These are phyloP conservation scores for Ispidina lecontei DNA, from an alignment of 2,797 vertebrate genomes.

Conservation along the genomic window DNA sequence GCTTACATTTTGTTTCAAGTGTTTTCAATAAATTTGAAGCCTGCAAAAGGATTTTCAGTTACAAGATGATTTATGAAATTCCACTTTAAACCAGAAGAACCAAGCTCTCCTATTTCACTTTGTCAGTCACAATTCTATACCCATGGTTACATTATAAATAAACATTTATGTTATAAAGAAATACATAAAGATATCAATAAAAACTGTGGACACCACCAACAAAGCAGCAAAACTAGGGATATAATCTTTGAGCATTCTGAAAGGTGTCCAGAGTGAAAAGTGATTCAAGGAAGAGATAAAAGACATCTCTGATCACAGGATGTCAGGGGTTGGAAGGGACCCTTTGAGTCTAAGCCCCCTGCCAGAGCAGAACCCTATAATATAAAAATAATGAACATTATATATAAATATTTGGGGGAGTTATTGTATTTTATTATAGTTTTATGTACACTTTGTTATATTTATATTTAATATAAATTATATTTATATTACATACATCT, in stretches of 20 bases:
- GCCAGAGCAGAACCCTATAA: no score
- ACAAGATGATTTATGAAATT: not conserved
- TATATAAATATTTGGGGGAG: no score
- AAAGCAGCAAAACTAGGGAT: not conserved
- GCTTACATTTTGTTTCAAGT: conserved; percentile 87
- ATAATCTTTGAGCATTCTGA: not conserved
- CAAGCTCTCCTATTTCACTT: not conserved
- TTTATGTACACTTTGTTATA: no score
- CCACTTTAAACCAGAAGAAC: not conserved
- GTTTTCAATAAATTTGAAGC: conserved; percentile 84
- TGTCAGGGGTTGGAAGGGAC: no score
- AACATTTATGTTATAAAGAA: no score
- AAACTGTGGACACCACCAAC: not conserved
- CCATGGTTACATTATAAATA: not conserved
- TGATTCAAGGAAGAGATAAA: not conserved
- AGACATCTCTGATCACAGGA: not conserved
- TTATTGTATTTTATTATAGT: no score
- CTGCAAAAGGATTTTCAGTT: conserved; percentile 57
- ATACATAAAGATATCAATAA: not conserved
- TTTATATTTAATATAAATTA: no score
- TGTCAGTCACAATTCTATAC: not conserved
- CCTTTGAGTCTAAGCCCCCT: no score
- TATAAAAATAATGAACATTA: no score
- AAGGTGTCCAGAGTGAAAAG: not conserved
- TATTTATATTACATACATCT: no score